Evolutionary conservation across 1,140 invertebrate genomes (phyloP).

Genomic region (Microplitis mediator): DNA sequence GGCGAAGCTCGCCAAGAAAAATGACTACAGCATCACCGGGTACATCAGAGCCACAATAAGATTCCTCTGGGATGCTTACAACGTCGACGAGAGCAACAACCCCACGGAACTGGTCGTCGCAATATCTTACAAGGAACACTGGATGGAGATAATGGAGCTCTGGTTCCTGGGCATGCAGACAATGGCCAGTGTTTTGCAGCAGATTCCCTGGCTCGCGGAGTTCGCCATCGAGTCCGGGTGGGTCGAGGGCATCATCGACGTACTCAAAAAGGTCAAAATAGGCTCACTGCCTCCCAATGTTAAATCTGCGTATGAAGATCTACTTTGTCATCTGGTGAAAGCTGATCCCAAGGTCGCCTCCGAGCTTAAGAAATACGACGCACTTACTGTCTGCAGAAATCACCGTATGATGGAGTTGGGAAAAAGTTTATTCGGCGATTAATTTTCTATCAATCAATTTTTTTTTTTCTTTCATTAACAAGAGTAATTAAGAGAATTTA

Average conservation of each 20-base stretch:
- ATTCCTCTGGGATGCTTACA: slow-evolving; percentile 91
- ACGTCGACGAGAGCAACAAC: slow-evolving; percentile 84
- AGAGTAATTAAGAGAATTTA: no score
- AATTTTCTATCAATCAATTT: slow-evolving; percentile 45
- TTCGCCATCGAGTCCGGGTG: slow-evolving; percentile 92
- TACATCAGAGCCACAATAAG: slow-evolving; percentile 87
- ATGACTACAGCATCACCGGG: slow-evolving; percentile 84
- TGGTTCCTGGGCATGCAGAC: slow-evolving; percentile 96
- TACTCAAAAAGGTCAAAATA: slow-evolving; percentile 79
- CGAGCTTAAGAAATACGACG: slow-evolving; percentile 84
- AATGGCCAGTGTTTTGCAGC: slow-evolving; percentile 77
- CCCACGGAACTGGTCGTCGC: slow-evolving; percentile 79
- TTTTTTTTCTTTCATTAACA: not conserved
- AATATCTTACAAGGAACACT: slow-evolving; percentile 83
- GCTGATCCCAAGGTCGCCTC: slow-evolving; percentile 75
- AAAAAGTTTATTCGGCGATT: slow-evolving; percentile 83
- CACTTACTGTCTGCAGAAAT: slow-evolving; percentile 80
- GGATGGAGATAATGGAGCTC: slow-evolving; percentile 87
- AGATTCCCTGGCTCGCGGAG: slow-evolving; percentile 87
- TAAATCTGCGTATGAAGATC: slow-evolving; percentile 88
- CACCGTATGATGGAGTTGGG: slow-evolving; percentile 88
- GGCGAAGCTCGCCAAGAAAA: slow-evolving; percentile 79
- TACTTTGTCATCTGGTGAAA: slow-evolving; percentile 82
- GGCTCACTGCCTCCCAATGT: slow-evolving; percentile 81
- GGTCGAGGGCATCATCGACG: slow-evolving; percentile 83